Conservation (phyloP, 2,113 vertebrate genomes). For the Bos indicus region DNA sequence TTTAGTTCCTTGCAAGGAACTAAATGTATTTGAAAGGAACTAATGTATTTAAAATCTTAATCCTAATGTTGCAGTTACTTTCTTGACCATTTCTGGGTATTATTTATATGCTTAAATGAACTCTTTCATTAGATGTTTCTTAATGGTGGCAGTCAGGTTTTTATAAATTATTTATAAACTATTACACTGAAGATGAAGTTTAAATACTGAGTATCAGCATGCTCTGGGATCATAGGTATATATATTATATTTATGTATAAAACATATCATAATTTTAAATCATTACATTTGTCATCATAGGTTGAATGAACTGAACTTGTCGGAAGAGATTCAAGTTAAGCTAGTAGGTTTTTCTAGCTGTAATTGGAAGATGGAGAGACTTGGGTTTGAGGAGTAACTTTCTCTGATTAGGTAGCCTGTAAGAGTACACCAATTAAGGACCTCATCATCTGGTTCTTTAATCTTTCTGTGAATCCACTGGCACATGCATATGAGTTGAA, state of each 20-base stretch:
- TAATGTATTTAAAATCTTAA: not conserved
- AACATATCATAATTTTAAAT: not conserved
- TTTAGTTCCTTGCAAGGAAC: not conserved
- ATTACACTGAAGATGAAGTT: not conserved
- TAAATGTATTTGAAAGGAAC: too few species aligned
- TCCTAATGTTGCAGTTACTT: not conserved
- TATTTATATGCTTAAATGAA: not conserved
- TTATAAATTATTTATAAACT: not conserved
- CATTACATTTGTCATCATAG: not conserved
- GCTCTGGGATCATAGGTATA: not conserved
- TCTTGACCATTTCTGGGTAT: not conserved
- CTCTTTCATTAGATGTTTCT: not conserved
- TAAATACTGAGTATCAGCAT: not conserved
- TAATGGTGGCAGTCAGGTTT: constrained; percentile 2
- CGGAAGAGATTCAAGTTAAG: not conserved
- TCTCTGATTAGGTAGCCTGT: not conserved
- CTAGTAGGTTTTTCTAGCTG: not conserved
- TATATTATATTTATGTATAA: not conserved
- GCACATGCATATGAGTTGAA: not conserved
- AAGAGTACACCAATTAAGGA: not conserved
- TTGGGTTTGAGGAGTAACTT: not conserved
- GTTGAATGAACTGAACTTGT: not conserved
- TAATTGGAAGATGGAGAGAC: not conserved
- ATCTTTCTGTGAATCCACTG: not conserved
- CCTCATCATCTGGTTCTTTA: not conserved